Base-by-base conservation (phyloP, 2,797 vertebrate genomes). In the Channa striata region DNA sequence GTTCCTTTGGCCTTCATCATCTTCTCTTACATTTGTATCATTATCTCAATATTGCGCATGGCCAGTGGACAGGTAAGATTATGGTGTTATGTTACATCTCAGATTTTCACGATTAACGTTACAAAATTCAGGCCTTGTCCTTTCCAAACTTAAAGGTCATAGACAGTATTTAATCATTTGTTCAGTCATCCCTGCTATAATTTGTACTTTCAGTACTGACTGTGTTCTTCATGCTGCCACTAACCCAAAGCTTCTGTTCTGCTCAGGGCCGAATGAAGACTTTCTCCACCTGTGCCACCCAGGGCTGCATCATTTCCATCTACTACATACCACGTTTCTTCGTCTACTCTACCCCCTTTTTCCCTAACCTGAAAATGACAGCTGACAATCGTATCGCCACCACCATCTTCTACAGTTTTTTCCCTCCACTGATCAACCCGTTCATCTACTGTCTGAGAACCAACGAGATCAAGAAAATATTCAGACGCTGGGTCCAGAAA, bases 211-310 rank as follows among this genome's bases (percentile, higher is more conserved):
- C n/a, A n/a, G n/a, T n/a, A n/a, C n/a, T n/a, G n/a, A n/a, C n/a
- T n/a, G n/a, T n/a, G n/a, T n/a, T n/a, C n/a, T n/a, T 50, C 11
- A 37, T 25, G 21, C 2, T 49, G 4, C 17, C 9, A 8, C n/a
- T 43, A 47, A 73, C 33, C 33, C 6, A 7, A 11, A 30, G 7
- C 6, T 12, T 0, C 23, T 11, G 12, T 67, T 64, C 11, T 67
- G 39, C 49, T 44, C 63, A 78, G 80, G 88, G 91, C 2, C 81
- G 83, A 59, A 71, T 43, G 59, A 94, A 92, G 36, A 82, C 91
- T 5, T 93, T 94, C 50, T 94, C 92, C 2, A 93, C 89, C 1
- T 93, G 92, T 44, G 84, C 69, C 5, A 88, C 92, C 1, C 90
- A 93, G 42, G 69, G 92, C 4, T 84, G 78, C 16, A 86, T 93